Evolutionary conservation across 2,113 vertebrate species (phyloP), one percentile per base, ranked within the genome.

Genomic region (Xiphophorus hellerii): DNA sequence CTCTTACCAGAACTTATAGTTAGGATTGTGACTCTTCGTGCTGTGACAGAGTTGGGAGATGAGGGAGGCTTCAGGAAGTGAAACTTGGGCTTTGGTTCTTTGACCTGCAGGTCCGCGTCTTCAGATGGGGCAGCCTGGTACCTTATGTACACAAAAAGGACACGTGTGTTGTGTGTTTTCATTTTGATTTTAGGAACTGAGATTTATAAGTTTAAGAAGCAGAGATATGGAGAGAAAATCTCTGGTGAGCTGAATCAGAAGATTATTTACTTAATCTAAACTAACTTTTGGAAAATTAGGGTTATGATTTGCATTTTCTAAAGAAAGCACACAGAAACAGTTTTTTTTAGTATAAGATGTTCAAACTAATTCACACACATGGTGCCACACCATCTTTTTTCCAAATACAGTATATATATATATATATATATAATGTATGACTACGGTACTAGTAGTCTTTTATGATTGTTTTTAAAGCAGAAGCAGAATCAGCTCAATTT

Each of bases 1-100:
- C 6, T 62, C 7, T 42, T 88, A 95, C 94, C 75, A n/a, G 84
- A 83, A 63, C 82, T 3, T 17, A 92, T 3, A 12, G 92, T 93
- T 78, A 94, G 78, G 69, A 79, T 80, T 5, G 84, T 87, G 81
- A 96, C 96, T 8, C 76, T 78, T 30, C 60, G 88, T 0, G 91
- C 94, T 5, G 95, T 96, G 64, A 1, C 0, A 0, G 75, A 65
- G 51, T 80, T 94, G 17, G 96, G 87, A 29, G 10, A 54, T 0
- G 35, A 78, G 5, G 94, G 91, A 0, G 94, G 93, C 1, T 9
- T 92, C 5, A 96, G 71, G 33, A 92, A 84, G 6, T 77, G 42
- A 78, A 89, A 84, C 30, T 5, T 92, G n/a, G 81, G 62, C 27
- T 54, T 76, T 31, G 77, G 62, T 69, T 87, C 44, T 22, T 8